Evolutionary conservation across 2,113 vertebrate species (phyloP), one percentile per base, ranked within the genome.

Genomic region (Gallinago undulata): DNA sequence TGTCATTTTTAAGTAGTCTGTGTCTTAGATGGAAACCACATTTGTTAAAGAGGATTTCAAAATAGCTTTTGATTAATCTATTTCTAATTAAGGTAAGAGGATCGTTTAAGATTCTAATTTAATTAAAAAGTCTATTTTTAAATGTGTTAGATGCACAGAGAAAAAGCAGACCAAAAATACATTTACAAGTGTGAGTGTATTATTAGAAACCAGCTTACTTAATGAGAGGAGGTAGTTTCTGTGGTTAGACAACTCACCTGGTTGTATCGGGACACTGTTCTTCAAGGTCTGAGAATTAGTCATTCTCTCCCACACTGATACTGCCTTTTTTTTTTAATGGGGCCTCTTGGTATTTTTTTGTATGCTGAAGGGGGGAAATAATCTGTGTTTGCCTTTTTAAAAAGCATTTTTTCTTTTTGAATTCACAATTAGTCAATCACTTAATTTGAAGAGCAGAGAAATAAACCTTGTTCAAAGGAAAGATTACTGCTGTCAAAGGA

Each of bases 241-340:
- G 95, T 91, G 95, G 96, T 94, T 67, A 72, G n/a, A 41, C 2
- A 14, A 9, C 33, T 75, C 95, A 96, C 66, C 91, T 96, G 93
- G 33, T 69, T 84, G 84, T 97, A 82, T 84, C 16, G 0, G 41
- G 2, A 72, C 21, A 27, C 8, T 50, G 14, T 11, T 70, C 8
- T 16, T 62, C 33, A 48, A 55, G 22, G 7, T 47, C 69, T 89
- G 28, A 84, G 47, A 91, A 82, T 56, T 10, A 68, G 27, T 48
- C 8, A 28, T 72, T 78, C 56, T 84, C 11, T 48, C 6, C 5
- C 16, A 33, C 18, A 37, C 89, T 6, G 43, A 43, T 11, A 43
- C 33, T 30, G 16, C 5, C 11, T 43, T 47, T 47, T 74, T 55
- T 4, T 0, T 43, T 86, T 72, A 41, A 43, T 39, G 43, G 27